Evolutionary conservation across 2,797 vertebrate genomes (phyloP).

Genomic region (Aeoliscus strigatus): DNA sequence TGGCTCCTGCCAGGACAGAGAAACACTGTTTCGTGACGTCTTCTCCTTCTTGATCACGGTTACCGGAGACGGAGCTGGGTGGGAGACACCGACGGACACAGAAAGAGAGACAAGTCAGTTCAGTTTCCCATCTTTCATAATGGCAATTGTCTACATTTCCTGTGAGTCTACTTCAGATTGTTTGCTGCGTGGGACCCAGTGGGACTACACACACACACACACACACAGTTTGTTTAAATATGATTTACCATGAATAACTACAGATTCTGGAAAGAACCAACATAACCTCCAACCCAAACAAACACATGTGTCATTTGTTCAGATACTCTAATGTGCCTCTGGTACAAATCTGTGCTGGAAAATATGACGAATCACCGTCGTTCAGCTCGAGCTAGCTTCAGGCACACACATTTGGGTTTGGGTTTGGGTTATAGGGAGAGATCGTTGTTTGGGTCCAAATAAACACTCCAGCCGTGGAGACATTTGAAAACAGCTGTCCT

Average conservation of each 20-base stretch:
- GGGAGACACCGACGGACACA: constrained; percentile 34
- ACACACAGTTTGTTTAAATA: too few relatives aligned
- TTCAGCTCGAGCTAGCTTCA: too few relatives aligned
- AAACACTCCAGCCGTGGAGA: too few relatives aligned
- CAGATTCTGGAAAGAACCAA: not conserved
- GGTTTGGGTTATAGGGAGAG: too few relatives aligned
- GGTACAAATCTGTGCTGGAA: too few relatives aligned
- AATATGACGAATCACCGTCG: too few relatives aligned
- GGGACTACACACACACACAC: constrained; percentile 18
- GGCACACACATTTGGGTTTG: too few relatives aligned
- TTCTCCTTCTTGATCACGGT: constrained; percentile 89
- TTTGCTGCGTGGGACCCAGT: constrained; percentile 53
- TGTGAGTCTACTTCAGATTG: constrained; percentile 66
- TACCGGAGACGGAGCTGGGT: constrained; percentile 90
- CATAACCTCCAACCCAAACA: not conserved
- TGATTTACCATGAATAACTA: not conserved
- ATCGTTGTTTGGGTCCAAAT: too few relatives aligned
- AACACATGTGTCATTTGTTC: too few relatives aligned
- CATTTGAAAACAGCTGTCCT: too few relatives aligned
- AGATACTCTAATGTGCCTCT: too few relatives aligned
- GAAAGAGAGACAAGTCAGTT: constrained; percentile 54
- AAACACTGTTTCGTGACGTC: constrained; percentile 90
- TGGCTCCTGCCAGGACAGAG: constrained; percentile 94
- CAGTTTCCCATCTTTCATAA: constrained; percentile 57
- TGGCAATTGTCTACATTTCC: constrained; percentile 62